These are phyloP conservation scores for Pteruthius melanotis DNA, from an alignment of 2,113 vertebrate species.

Conservation along the genomic window DNA sequence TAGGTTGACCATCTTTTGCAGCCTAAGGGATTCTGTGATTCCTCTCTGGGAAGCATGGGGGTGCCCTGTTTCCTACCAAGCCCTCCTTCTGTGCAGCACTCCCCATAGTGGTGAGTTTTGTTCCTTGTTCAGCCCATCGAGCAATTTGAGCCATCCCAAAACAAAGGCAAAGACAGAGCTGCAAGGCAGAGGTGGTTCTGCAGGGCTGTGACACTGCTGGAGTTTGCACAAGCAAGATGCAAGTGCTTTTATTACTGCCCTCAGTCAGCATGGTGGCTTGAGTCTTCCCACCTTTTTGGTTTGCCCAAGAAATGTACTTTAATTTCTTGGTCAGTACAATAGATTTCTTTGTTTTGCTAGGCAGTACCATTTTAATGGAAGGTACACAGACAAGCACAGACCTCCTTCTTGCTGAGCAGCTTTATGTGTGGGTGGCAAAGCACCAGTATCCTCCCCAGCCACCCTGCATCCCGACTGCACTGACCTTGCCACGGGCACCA, in stretches of 20 bases:
- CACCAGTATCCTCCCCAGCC: neutral
- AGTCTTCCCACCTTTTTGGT: neutral
- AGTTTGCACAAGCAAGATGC: neutral
- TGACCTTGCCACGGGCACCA: rapidly evolving
- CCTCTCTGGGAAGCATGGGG: neutral
- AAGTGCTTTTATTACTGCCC: neutral
- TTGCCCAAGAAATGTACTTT: neutral
- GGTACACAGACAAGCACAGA: neutral
- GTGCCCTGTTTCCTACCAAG: neutral
- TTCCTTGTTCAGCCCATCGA: neutral
- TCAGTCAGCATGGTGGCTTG: neutral
- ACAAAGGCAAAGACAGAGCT: rapidly evolving
- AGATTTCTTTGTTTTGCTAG: neutral
- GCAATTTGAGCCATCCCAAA: neutral
- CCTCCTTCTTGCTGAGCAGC: neutral
- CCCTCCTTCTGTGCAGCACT: neutral
- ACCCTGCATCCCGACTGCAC: rapidly evolving
- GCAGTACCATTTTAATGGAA: neutral
- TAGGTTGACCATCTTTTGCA: neutral
- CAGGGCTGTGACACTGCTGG: neutral
- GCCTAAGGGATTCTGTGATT: neutral
- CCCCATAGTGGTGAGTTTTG: rapidly evolving
- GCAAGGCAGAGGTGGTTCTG: neutral
- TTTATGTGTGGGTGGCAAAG: rapidly evolving
- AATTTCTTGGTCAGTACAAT: neutral